Conservation (phyloP, 2,113 vertebrate species). For the Trichechus manatus region DNA sequence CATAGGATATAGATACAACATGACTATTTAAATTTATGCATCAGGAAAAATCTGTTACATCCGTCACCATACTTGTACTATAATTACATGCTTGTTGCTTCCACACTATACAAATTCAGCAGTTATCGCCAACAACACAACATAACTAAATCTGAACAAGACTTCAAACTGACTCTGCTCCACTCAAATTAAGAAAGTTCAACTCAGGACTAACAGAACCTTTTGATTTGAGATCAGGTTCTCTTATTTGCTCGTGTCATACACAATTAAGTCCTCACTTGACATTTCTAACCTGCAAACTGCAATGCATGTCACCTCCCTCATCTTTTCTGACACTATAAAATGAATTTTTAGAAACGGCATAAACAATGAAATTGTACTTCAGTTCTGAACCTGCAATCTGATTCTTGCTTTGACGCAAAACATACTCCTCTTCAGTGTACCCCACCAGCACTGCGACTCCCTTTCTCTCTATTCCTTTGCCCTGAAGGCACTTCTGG, state of each 20-base stretch:
- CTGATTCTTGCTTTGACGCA: constrained; percentile 80
- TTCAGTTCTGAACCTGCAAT: constrained; percentile 84
- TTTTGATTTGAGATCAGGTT: constrained; percentile 79
- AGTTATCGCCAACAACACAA: constrained; percentile 55
- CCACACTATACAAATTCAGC: constrained; percentile 69
- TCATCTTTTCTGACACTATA: constrained; percentile 78
- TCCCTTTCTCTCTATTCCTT: constrained; percentile 85
- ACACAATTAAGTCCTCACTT: constrained; percentile 83
- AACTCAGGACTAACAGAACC: constrained; percentile 58
- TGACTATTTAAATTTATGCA: constrained; percentile 57
- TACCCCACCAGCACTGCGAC: constrained; percentile 84
- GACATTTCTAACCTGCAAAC: constrained; percentile 79
- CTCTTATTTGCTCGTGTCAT: constrained; percentile 62
- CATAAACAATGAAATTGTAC: constrained; percentile 86
- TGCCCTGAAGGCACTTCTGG: constrained; percentile 94
- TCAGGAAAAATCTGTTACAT: constrained; percentile 25
- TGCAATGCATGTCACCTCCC: constrained; percentile 71
- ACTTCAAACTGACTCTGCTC: constrained; percentile 66
- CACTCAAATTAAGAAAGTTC: constrained; percentile 61
- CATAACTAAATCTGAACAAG: constrained; percentile 52
- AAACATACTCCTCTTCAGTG: constrained; percentile 83
- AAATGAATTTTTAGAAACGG: constrained; percentile 84
- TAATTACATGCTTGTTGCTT: constrained; percentile 68
- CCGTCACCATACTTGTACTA: constrained; percentile 50
- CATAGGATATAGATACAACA: constrained; percentile 3